These are phyloP conservation scores for Cinclus mexicanus DNA, from an alignment of 2,113 vertebrate species.

Conservation along the genomic window DNA sequence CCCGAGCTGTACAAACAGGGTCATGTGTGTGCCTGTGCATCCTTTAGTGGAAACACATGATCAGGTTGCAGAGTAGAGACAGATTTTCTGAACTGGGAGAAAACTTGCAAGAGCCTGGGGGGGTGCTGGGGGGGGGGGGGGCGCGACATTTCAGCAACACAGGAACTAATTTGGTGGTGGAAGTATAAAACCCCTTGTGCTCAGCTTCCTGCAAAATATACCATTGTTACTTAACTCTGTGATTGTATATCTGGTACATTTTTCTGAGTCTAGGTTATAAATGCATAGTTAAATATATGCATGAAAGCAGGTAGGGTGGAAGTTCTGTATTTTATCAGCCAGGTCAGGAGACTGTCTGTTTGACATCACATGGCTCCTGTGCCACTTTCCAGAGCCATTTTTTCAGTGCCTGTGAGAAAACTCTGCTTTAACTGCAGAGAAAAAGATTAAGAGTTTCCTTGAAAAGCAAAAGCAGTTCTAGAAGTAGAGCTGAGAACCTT, in stretches of 20 bases:
- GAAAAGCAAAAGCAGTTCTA: not conserved
- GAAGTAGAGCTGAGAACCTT: not conserved
- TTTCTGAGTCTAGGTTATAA: not conserved
- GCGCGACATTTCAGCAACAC: fast-evolving
- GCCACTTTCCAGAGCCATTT: fast-evolving
- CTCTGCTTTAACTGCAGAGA: not conserved
- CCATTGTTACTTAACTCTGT: not conserved
- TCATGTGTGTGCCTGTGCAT: fast-evolving
- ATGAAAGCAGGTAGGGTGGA: not conserved
- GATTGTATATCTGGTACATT: fast-evolving
- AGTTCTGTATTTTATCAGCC: not conserved
- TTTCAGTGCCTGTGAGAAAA: not conserved
- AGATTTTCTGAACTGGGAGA: not conserved
- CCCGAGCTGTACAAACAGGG: not conserved
- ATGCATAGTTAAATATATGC: not conserved
- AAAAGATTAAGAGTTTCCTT: not conserved
- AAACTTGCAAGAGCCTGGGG: not conserved
- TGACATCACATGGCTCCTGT: not conserved
- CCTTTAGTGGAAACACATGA: fast-evolving
- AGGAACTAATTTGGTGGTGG: not conserved
- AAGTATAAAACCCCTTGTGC: not conserved
- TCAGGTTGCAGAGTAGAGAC: not conserved
- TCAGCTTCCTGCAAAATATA: not conserved
- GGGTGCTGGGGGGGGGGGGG: no score
- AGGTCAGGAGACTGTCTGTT: not conserved